phyloP scores from a whole-genome alignment of 2,797 vertebrate genomes.

The Melanotaenia parkinsoni region DNA sequence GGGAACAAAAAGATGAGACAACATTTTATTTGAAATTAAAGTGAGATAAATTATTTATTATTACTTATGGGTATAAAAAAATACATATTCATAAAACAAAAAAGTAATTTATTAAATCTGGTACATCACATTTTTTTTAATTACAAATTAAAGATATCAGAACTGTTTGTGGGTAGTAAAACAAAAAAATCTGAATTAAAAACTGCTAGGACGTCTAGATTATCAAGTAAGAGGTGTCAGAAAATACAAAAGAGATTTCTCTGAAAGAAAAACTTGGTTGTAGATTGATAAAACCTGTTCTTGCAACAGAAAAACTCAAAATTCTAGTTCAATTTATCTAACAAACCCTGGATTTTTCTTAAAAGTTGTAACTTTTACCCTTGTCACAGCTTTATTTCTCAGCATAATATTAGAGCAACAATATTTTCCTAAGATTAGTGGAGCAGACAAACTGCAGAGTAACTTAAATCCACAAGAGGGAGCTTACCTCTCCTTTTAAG shows the following conservation, averaged over 20 bases:
- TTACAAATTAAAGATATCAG: slow-evolving; percentile 11
- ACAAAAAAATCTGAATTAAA: slow-evolving; percentile 13
- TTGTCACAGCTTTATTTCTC: slow-evolving; percentile 19
- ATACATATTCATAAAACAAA: not conserved
- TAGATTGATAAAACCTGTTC: not conserved
- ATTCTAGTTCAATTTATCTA: not conserved
- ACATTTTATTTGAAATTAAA: slow-evolving; percentile 9
- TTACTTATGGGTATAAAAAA: slow-evolving; percentile 31
- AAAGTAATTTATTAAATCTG: not conserved
- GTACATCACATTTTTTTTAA: not conserved
- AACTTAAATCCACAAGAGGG: slow-evolving; percentile 60
- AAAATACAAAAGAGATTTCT: slow-evolving; percentile 2
- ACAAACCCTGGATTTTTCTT: slow-evolving; percentile 3
- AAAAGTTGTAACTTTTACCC: slow-evolving; percentile 9
- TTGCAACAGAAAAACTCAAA: slow-evolving; percentile 15
- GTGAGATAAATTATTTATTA: slow-evolving; percentile 32
- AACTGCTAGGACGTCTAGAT: not conserved
- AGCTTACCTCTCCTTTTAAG: slow-evolving; percentile 25
- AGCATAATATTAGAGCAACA: slow-evolving; percentile 7
- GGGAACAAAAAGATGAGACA: slow-evolving; percentile 14
- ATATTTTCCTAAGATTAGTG: slow-evolving; percentile 1
- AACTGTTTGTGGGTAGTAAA: slow-evolving; percentile 14
- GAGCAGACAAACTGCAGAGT: slow-evolving; percentile 40
- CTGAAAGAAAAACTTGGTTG: not conserved
- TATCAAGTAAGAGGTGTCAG: not conserved